Evolutionary conservation across 2,113 vertebrate genomes (phyloP).

Genomic region (Hyperoodon ampullatus): DNA sequence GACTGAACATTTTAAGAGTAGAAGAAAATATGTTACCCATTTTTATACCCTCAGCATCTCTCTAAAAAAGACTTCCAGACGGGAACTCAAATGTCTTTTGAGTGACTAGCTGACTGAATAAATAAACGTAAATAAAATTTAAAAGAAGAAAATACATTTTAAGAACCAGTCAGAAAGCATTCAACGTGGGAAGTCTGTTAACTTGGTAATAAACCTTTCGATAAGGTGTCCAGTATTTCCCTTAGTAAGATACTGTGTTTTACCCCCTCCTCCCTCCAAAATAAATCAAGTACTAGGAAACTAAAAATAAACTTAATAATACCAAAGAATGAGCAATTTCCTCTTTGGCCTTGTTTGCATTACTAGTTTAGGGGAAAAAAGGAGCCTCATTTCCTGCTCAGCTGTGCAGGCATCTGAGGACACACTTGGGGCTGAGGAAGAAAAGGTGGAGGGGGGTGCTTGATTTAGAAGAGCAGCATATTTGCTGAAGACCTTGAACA

Average conservation of each 20-base stretch:
- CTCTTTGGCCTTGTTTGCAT: constrained; percentile 27
- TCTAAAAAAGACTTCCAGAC: not conserved
- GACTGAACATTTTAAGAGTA: not conserved
- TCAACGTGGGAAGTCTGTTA: not conserved
- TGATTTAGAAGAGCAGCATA: not conserved
- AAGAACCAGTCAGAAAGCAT: not conserved
- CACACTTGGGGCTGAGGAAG: not conserved
- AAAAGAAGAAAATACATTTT: not conserved
- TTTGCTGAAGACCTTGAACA: not conserved
- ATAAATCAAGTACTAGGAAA: constrained; percentile 44
- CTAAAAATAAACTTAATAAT: constrained; percentile 48
- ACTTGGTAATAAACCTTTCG: not conserved
- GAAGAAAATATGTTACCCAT: not conserved
- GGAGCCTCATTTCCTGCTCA: constrained; percentile 27
- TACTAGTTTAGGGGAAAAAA: not conserved
- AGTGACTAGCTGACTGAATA: not conserved
- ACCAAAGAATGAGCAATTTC: constrained; percentile 54
- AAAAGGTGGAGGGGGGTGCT: too few species aligned
- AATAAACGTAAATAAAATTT: constrained; percentile 32
- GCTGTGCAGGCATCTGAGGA: not conserved
- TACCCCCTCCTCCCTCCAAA: not conserved
- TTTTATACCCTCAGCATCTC: not conserved
- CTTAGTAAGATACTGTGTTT: not conserved
- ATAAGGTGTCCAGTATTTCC: not conserved
- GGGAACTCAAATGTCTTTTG: not conserved